A percentile compares a stretch with the other conserved stretches of the same genome.
Evolutionary conservation across 2,888 invertebrate species (phyloP).

Genomic region (Rhimphoctona megacephalus): DNA sequence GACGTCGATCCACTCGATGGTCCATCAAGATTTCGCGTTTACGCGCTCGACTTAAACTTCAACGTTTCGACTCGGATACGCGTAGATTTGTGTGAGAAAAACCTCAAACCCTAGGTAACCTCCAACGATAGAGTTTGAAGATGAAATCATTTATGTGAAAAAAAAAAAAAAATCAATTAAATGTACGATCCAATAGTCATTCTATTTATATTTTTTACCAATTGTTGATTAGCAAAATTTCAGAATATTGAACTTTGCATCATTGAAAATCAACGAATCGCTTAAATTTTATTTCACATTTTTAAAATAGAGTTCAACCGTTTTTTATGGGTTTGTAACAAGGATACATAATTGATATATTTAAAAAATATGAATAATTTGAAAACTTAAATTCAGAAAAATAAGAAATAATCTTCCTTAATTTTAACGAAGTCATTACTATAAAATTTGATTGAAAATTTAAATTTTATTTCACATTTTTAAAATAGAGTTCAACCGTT

Average conservation of each 20-base stretch:
- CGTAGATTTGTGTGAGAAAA: background rate
- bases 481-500: no score
- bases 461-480: no score
- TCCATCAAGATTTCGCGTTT: conserved; percentile 33
- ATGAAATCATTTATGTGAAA: background rate
- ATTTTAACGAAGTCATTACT: no score
- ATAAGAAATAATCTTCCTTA: no score
- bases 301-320: no score
- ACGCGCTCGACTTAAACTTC: background rate
- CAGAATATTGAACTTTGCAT: background rate
- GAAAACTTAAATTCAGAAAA: no score
- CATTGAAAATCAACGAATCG: no score
- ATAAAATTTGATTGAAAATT: background rate
- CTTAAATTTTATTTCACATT: no score
- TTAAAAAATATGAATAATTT: no score
- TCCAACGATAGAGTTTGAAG: background rate
- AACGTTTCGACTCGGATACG: background rate
- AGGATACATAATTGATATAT: no score
- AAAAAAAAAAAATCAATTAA: background rate
- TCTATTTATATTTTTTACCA: background rate
- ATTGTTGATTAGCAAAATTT: background rate
- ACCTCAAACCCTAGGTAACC: background rate
- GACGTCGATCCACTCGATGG: conserved; percentile 22
- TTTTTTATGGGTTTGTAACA: no score
- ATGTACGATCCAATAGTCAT: background rate